A percentile compares a stretch with the other conserved stretches of the same genome.
These are phyloP conservation scores for Neodon shergylaensis DNA, from an alignment of 2,113 vertebrate species.

Conservation along the genomic window DNA sequence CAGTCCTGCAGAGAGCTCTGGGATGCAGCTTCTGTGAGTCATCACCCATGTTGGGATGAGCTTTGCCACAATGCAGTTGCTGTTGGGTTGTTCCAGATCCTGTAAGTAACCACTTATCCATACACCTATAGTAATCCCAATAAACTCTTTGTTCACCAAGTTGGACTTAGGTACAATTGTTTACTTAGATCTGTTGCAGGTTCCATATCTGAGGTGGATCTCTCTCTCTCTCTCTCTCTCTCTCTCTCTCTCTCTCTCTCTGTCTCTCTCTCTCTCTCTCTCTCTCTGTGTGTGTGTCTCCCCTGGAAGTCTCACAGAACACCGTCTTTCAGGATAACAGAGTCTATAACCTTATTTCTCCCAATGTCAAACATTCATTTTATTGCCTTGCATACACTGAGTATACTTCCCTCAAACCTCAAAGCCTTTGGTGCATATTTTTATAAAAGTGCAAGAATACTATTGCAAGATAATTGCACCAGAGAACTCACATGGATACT, in stretches of 20 bases:
- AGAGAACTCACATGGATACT: not conserved
- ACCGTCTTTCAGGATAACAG: not conserved
- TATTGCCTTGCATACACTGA: not conserved
- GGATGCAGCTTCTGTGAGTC: no score
- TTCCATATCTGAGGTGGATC: not conserved
- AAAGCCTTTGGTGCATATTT: constrained; percentile 12
- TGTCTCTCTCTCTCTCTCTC: no score
- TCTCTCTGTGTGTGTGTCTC: not conserved
- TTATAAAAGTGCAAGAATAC: constrained; percentile 17
- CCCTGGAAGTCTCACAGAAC: not conserved
- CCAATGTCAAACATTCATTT: not conserved
- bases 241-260: no score
- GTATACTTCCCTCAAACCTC: not conserved
- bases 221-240: no score
- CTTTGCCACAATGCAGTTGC: no score
- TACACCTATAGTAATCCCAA: not conserved
- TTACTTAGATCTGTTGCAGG: not conserved
- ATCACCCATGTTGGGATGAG: not conserved
- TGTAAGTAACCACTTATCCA: not conserved
- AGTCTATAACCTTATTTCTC: not conserved
- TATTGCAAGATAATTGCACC: not conserved
- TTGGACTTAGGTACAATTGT: not conserved
- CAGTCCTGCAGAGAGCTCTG: not conserved
- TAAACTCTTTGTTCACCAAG: not conserved
- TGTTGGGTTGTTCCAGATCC: not conserved